Base-by-base conservation (phyloP, 2,888 invertebrate species). In the Pterobdella sp. region DNA sequence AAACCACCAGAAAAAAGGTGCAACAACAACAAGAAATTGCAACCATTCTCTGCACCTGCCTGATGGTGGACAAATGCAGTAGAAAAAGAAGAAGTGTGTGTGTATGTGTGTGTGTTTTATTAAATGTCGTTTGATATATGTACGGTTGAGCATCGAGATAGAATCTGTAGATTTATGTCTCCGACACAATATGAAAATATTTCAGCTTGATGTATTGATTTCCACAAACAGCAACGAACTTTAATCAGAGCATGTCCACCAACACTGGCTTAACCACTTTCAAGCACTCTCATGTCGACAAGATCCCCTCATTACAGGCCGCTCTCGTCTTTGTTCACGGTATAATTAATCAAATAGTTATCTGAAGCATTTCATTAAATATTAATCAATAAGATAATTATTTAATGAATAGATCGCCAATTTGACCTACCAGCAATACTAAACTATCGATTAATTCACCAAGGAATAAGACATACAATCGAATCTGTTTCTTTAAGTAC, bases 251-350 rank as follows among this genome's bases (percentile, higher is more conserved):
- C 10, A 14, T 4, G n/a, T 74, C 94, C 1, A 94, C 93, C 84
- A 96, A 96, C 85, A 95, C 95, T 0, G 96, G 95, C 0, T 83
- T 95, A 80, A 94, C 93, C 81, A 94, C 94, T 72, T 93, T 93
- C 69, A 88, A 93, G 74, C 95, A 94, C 85, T 94, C 93, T 84
- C 93, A 93, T 84, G 94, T 94, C 0, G 92, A 94, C 85, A 87
- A 93, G 75, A 93, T 95, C 32, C 93, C 95, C 76, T 94, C 94
- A 0, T 88, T 94, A 75, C 94, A 95, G 85, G 95, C 94, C 0
- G 94, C 94, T 85, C 85, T 96, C 76, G 95, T 96, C 52, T 94
- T 94, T 18, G 94, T 95, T 73, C 81, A 81, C 73, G 81, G 81
- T 81, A 72, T 76, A 77, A 67, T 31, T 67, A 49, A 18, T 18